A percentile compares a stretch with the other conserved stretches of the same genome.
phyloP scores from a whole-genome alignment of 2,113 vertebrate species.

The Tricholaema leucomelas region DNA sequence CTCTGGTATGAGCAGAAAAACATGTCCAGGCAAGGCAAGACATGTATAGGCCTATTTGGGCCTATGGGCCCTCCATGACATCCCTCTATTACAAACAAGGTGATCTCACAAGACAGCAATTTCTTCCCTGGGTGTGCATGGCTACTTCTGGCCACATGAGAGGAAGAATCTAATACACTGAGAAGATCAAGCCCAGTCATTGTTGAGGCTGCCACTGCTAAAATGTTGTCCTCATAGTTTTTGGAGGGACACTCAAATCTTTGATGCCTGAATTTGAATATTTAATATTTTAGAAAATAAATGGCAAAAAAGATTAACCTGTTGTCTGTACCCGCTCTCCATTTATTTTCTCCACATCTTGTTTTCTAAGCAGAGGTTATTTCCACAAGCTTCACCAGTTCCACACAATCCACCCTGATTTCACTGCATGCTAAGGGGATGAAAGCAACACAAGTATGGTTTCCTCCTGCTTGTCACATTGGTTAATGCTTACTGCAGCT shows the following conservation, averaged over 20 bases:
- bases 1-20: too few relatives aligned
- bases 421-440: not conserved
- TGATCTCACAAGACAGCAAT: not conserved
- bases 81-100: not conserved
- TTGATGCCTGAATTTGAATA: not conserved
- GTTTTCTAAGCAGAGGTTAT: not conserved
- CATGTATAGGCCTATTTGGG: too few relatives aligned
- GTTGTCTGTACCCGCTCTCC: not conserved
- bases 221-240: not conserved
- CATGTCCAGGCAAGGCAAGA: too few relatives aligned
- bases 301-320: not conserved
- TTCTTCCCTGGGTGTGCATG: not conserved
- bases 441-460: not conserved
- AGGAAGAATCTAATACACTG: not conserved
- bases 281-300: not conserved
- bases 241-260: rapidly evolving
- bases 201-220: not conserved
- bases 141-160: not conserved
- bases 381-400: not conserved
- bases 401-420: not conserved
- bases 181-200: not conserved
- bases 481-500: not conserved
- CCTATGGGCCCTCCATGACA: too few relatives aligned
- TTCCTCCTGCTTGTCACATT: not conserved
- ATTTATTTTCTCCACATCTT: not conserved